Evolutionary conservation across 1,140 invertebrate species (phyloP).

Genomic region (Neodiprion fabricii): DNA sequence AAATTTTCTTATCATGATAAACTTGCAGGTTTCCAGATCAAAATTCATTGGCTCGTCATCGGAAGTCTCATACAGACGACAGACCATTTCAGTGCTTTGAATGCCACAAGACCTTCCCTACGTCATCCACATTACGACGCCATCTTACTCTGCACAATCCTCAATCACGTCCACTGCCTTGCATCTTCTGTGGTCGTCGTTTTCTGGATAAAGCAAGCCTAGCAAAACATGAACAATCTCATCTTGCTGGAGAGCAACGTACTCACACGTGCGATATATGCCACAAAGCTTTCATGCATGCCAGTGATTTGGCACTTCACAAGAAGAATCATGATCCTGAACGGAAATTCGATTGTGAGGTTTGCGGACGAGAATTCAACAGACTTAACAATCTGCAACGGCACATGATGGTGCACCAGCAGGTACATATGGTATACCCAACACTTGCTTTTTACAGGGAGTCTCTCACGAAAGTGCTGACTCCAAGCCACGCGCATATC

Average conservation of each 20-base stretch:
- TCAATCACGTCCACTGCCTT: conserved; percentile 54
- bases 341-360: conserved; percentile 60
- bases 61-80: conserved; percentile 53
- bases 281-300: conserved; percentile 51
- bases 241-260: conserved; percentile 52
- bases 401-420: conserved; percentile 61
- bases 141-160: conserved; percentile 56
- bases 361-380: conserved; percentile 61
- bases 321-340: conserved; percentile 60
- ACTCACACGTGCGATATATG: conserved; percentile 56
- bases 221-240: conserved; percentile 55
- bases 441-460: too few relatives aligned
- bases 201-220: conserved; percentile 55
- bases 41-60: conserved; percentile 55
- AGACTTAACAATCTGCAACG: conserved; percentile 61
- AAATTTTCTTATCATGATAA: not conserved
- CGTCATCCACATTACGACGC: conserved; percentile 50
- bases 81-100: conserved; percentile 58
- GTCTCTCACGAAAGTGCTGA: too few relatives aligned
- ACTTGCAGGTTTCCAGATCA: conserved; percentile 54
- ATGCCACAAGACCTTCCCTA: conserved; percentile 57
- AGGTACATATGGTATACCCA: conserved; percentile 40
- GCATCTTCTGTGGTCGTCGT: conserved; percentile 58
- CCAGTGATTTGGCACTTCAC: conserved; percentile 52
- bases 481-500: too few relatives aligned